Conservation (phyloP, 2,113 vertebrate genomes). For the Nothocercus julius region DNA sequence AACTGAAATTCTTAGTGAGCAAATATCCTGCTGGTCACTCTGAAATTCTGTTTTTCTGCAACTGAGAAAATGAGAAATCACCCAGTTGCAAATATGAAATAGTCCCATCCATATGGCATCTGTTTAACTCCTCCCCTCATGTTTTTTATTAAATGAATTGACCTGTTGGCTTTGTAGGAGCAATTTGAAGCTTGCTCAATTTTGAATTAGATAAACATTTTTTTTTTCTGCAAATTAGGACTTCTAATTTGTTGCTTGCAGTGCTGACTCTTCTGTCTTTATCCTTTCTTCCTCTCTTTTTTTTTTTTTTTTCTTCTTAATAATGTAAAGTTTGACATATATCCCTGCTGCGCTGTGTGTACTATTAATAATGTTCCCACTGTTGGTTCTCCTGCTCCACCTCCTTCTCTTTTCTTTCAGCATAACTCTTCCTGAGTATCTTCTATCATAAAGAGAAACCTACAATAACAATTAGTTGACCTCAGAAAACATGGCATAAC, state of each 20-base stretch:
- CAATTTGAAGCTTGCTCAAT: slow-evolving; percentile 9
- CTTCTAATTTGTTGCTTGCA: neutral
- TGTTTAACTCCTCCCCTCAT: neutral
- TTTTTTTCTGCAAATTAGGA: neutral
- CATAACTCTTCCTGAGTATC: slow-evolving; percentile 30
- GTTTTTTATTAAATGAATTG: neutral
- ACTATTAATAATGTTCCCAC: neutral
- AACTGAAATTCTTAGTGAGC: neutral
- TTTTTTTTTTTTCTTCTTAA: fast-evolving
- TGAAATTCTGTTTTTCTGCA: slow-evolving; percentile 7
- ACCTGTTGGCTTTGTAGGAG: neutral
- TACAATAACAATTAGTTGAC: neutral
- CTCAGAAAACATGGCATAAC: slow-evolving; percentile 51
- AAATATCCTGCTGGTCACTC: slow-evolving; percentile 31
- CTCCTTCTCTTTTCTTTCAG: neutral
- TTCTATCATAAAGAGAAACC: slow-evolving; percentile 40
- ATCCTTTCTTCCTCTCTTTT: neutral
- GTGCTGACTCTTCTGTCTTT: neutral
- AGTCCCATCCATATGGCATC: neutral
- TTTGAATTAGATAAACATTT: neutral
- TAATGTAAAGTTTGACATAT: slow-evolving; percentile 37
- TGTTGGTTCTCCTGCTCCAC: neutral
- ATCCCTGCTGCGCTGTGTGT: neutral
- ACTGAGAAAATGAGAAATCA: slow-evolving; percentile 18
- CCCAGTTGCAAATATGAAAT: neutral